phyloP scores from a whole-genome alignment of 2,888 invertebrate species.

The Cheilosia grossa region DNA sequence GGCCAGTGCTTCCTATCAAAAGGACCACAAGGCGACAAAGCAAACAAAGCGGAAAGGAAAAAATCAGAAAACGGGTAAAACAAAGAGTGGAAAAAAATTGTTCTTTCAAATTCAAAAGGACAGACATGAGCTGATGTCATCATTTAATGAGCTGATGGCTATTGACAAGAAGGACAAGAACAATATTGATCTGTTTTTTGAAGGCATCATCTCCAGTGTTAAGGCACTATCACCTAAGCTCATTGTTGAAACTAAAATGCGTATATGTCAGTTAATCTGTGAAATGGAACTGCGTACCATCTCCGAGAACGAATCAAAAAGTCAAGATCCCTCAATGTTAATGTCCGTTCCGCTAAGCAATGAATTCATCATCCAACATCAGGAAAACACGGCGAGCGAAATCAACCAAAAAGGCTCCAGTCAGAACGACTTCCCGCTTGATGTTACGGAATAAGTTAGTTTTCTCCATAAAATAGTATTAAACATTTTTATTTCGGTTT shows the following conservation, averaged over 20 bases:
- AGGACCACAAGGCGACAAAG: background rate
- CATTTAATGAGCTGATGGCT: slow-evolving; percentile 79
- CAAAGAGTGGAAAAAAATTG: slow-evolving; percentile 78
- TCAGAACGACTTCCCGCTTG: slow-evolving; percentile 41
- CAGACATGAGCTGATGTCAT: slow-evolving; percentile 81
- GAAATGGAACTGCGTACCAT: slow-evolving; percentile 77
- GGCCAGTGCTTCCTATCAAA: slow-evolving; percentile 29
- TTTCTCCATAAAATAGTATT: background rate
- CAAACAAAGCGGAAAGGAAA: slow-evolving; percentile 2
- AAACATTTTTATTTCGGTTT: background rate
- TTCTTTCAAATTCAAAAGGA: slow-evolving; percentile 80
- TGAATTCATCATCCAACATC: slow-evolving; percentile 52
- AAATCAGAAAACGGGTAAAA: slow-evolving; percentile 9
- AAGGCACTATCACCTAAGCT: slow-evolving; percentile 77
- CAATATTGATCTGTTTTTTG: slow-evolving; percentile 78
- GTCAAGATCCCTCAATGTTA: slow-evolving; percentile 27
- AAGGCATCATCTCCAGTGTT: slow-evolving; percentile 77
- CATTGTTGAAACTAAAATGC: slow-evolving; percentile 77
- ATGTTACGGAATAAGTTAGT: slow-evolving; percentile 28
- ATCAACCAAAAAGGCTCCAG: slow-evolving; percentile 62
- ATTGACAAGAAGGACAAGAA: slow-evolving; percentile 77
- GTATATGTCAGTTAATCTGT: slow-evolving; percentile 77
- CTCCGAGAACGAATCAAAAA: slow-evolving; percentile 69
- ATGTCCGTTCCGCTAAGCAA: slow-evolving; percentile 33
- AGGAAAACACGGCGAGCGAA: slow-evolving; percentile 10